Evolutionary conservation across 1,140 invertebrate genomes (phyloP), one percentile per base, ranked within the genome.

Genomic region (Hylyphantes graminicola): DNA sequence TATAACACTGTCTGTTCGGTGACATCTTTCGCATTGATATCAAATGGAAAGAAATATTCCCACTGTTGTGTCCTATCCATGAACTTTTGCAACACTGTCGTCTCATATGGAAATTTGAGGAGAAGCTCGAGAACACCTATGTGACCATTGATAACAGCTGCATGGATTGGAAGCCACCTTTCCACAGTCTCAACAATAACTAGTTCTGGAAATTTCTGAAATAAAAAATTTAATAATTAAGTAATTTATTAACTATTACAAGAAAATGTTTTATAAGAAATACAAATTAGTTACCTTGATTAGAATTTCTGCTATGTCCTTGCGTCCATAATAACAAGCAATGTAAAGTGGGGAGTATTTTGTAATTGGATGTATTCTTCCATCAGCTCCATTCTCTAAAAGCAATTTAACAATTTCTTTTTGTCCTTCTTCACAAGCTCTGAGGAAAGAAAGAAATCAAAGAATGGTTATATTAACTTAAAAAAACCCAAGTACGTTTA

Each of bases 311-410:
- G 95, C 94, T 78, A 98, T 95, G 68, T 96, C 94, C 84, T 92
- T 90, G 89, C 94, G 93, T 1, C 96, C 96, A 89, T 95, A 94
- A 88, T 96, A 95, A 88, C 95, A 95, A 9, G 97, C 95, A 72
- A 96, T 94, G 89, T 99, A 98, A 0, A 99, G 90, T 0, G 97
- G 96, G 8, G 96, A 96, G 89, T 98, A 97, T 87, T 95, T 94
- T 0, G 96, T 97, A 9, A 96, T 93, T 9, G 95, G 93, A 91
- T 98, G 96, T 55, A 93, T 93, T 57, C 95, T 91, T 11, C 94
- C 95, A 90, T 97, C 96, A 0, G 96, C 96, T 11, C 95, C 94
- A 79, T 94, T 90, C 13, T 94, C 93, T 54, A 99, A 88, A 48
- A 99, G 90, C 7, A 95, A 89, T 73, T 93, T 91, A 0, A 97